Percentiles rank a stretch among this genome's conserved stretches.
phyloP scores from a whole-genome alignment of 2,113 vertebrate species.

The Tylochromis polylepis region DNA sequence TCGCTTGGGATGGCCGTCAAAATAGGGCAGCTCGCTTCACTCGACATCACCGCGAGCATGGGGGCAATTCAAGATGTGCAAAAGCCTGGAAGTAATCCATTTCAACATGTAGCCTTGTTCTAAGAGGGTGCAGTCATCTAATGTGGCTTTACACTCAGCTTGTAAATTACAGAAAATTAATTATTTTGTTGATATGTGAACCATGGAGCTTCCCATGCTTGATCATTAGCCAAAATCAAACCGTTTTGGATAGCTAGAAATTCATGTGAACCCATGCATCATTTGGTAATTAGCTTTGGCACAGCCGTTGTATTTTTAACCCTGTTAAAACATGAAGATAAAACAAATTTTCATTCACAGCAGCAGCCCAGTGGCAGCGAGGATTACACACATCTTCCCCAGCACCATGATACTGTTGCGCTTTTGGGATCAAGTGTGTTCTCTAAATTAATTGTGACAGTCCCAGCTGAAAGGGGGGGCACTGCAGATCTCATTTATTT shows the following conservation, averaged over 20 bases:
- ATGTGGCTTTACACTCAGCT: neutral
- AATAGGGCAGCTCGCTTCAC: slow-evolving; percentile 32
- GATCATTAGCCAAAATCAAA: neutral
- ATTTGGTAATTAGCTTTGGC: slow-evolving; percentile 30
- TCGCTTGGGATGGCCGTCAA: slow-evolving; percentile 19
- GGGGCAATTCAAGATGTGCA: neutral
- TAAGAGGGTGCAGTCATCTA: neutral
- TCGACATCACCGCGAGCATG: neutral
- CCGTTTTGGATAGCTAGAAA: slow-evolving; percentile 4
- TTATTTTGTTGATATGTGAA: neutral
- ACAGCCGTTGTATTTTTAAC: slow-evolving; percentile 13
- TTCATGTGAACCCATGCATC: neutral
- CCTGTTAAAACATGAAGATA: neutral
- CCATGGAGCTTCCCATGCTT: neutral
- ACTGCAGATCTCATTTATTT: slow-evolving; percentile 49
- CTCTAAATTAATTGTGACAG: slow-evolving; percentile 51
- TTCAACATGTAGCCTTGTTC: slow-evolving; percentile 5
- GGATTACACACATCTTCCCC: slow-evolving; percentile 33
- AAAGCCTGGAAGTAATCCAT: slow-evolving; percentile 23
- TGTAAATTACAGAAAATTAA: neutral
- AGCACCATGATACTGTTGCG: slow-evolving; percentile 8
- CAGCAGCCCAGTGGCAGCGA: neutral
- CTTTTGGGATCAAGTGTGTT: slow-evolving; percentile 31
- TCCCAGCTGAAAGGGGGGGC: neutral
- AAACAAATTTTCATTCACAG: slow-evolving; percentile 26